phyloP scores from a whole-genome alignment of 2,888 invertebrate species.

The Dryobota labecula region DNA sequence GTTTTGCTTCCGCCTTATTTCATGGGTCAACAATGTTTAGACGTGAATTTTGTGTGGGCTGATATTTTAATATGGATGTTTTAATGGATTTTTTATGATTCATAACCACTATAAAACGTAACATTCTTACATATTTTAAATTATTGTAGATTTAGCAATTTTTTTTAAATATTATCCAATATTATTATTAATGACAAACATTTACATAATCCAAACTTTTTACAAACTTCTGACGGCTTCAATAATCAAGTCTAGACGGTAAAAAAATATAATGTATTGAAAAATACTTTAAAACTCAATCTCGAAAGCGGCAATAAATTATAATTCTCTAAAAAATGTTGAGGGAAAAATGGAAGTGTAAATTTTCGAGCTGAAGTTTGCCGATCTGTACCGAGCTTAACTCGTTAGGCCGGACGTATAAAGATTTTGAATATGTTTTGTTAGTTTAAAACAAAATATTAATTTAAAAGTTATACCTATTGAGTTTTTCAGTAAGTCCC shows the following conservation, averaged over 20 bases:
- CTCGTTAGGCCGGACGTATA: neutral
- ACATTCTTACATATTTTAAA: neutral
- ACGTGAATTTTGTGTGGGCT: constrained; percentile 5
- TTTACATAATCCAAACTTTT: constrained; percentile 1
- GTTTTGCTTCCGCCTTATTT: constrained; percentile 42
- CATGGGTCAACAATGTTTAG: constrained; percentile 32
- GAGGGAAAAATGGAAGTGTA: neutral
- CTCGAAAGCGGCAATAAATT: constrained; percentile 19
- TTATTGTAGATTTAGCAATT: neutral
- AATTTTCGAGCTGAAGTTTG: constrained; percentile 8
- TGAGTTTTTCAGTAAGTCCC: constrained; percentile 1
- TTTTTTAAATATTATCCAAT: neutral
- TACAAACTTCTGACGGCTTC: neutral
- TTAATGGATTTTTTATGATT: neutral
- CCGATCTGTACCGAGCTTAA: constrained; percentile 12
- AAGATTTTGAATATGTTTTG: neutral
- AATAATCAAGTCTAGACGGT: constrained; percentile 29
- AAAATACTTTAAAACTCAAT: constrained; percentile 4
- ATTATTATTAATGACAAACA: neutral
- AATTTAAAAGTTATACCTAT: constrained; percentile 25
- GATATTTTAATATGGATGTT: neutral
- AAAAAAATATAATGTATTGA: constrained; percentile 7
- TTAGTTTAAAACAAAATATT: constrained; percentile 3
- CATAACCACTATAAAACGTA: neutral
- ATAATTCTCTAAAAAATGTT: constrained; percentile 14